Base-by-base conservation (phyloP, 1,140 invertebrate species). In the Caerostris extrusa region DNA sequence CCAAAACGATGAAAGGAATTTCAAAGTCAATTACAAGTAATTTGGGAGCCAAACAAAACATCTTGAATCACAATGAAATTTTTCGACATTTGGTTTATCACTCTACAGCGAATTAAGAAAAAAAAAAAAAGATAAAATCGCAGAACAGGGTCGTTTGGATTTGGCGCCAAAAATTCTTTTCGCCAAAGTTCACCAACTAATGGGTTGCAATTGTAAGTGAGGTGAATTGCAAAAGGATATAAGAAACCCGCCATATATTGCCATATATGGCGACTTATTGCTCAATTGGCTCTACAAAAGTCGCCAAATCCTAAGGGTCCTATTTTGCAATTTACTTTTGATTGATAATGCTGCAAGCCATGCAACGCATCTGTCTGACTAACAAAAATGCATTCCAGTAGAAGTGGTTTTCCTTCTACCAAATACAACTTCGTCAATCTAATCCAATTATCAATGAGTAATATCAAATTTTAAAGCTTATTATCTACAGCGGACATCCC, bases 291-390 rank as follows among this genome's bases (percentile, higher is more conserved):
- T 34, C 2, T 34, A 34, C 34, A 34, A 34, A 34, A 34, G 34
- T 34, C 34, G 34, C 34, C 34, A 34, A 34, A 34, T 34, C 34
- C 2, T 34, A 34, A 34, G 34, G 34, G 34, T 34, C 34, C 34
- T 34, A 34, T 34, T 34, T 34, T 34, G 34, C 34, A 61, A 86
- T 64, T 64, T 95, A 60, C 90, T 95, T 6, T n/a, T 95, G n/a
- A 56, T 95, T 14, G 95, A 95, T 83, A 94, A 95, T 93, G 94
- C 94, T 3, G 93, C 95, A n/a, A 89, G 95, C 19, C 95, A 95
- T 67, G 95, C 93, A 56, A 64, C 85, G 61, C n/a, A 81, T 50
- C 50, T 81, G 34, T 82, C 58, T 10, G 93, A 94, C 56, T 82
- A 92, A 57, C 19, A 34, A 77, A 85, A 53, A 53, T 83, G 91